Evolutionary conservation across 2,113 vertebrate species (phyloP), one percentile per base, ranked within the genome.

Genomic region (Varanus salvator): DNA sequence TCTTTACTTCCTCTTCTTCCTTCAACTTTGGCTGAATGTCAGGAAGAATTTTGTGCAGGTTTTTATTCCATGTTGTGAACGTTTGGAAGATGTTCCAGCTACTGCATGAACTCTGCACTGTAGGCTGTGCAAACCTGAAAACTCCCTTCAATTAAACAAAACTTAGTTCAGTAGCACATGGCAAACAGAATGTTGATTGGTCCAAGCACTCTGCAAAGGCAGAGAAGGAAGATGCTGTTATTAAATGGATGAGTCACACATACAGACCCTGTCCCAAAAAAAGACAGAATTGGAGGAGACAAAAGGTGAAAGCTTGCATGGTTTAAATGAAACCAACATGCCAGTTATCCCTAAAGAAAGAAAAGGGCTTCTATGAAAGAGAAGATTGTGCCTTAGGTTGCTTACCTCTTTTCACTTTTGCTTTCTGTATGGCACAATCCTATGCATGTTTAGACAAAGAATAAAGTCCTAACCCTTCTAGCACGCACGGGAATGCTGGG

Each of bases 231-330:
- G 78, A 71, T 8, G 60, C 1, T 27, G 69, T 74, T 77, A 90
- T 54, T 90, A 89, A 92, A 86, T 75, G 25, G 29, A 29, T 6
- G 29, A 48, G 3, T 44, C 38, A 44, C 38, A 44, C 38, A 44
- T 44, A 44, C 44, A 91, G 81, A 91, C 57, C 57, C 57, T 57
- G 25, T 38, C 31, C 29, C 12, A 80, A 44, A 23, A 34, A 71
- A 54, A 90, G 54, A 31, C 69, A 3, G 83, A 86, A 38, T 84
- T 90, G 77, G 6, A 89, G 48, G 29, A 38, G 23, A 80, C 19
- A 38, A 88, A 31, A 85, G 85, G 8, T 87, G 76, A 93, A 93
- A 90, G n/a, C n/a, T 84, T 68, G 87, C 1, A 8, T 71, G 34
- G 27, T 92, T 90, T 84, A 48, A 74, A 64, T 77, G 2, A 75